Evolutionary conservation across 2,888 invertebrate genomes (phyloP), one percentile per base, ranked within the genome.

Genomic region (Scotopteryx bipunctaria): DNA sequence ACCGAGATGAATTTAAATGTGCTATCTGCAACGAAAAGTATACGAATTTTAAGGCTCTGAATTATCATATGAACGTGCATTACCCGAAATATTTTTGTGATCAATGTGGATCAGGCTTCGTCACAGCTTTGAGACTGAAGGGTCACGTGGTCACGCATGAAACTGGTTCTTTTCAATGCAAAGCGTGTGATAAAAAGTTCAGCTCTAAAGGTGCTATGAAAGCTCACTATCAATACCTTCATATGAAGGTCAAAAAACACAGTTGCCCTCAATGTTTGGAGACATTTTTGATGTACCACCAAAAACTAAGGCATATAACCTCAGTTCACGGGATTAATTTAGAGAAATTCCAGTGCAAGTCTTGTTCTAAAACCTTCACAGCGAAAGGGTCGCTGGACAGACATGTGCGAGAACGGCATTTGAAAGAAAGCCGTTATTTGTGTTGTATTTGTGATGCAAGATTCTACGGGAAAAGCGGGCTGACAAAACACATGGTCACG

Each of bases 181-280:
- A 88, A 0, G 78, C 69, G 5, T 92, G 92, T 45, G 80, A 86
- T n/a, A 91, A 92, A 66, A 73, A 88, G 0, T 92, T 91, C 44
- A 77, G 85, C 0, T 91, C 91, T 0, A 80, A 78, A 25, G 86
- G 86, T 58, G 77, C 83, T 0, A 83, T 76, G 43, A 89, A 89
- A 11, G 80, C 91, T 48, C 91, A 92, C 49, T 76, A 82, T 36
- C 91, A 91, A 0, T 83, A 79, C 0, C 86, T 90, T 0, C 91
- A 91, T 31, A 88, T 86, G 70, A 83, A 82, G 55, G 82, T 82
- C 0, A 85, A 83, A 54, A 68, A 88, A 2, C 83, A 89, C 51
- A 68, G 81, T 5, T 90, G 90, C 32, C 83, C 86, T 0, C 81
- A 86, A 23, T 90, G 90, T 37, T 55, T 77, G 0, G 90, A 90